Percentiles rank a stretch among this genome's conserved stretches.
Conservation (phyloP, 2,113 vertebrate genomes). For the Balaeniceps rex region DNA sequence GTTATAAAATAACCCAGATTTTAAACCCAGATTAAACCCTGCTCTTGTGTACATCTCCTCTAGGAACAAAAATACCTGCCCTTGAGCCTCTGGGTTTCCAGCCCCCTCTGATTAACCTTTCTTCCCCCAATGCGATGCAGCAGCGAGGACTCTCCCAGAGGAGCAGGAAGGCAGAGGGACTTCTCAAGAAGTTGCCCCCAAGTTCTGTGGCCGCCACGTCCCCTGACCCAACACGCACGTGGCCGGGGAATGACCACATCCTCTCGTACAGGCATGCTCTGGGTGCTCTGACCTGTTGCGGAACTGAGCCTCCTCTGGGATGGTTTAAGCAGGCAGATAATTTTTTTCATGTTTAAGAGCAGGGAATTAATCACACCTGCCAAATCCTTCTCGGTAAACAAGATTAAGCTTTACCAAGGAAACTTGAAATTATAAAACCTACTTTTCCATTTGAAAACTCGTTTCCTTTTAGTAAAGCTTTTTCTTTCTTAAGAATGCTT, state of each 20-base stretch:
- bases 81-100: background rate
- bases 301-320: background rate
- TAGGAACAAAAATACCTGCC: background rate
- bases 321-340: background rate
- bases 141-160: background rate
- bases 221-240: accelerated
- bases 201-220: background rate
- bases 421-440: background rate
- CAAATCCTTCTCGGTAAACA: background rate
- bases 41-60: background rate
- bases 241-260: background rate
- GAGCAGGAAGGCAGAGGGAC: background rate
- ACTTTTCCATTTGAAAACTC: background rate
- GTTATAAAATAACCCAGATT: constrained; percentile 9
- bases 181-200: background rate
- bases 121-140: accelerated
- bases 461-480: background rate
- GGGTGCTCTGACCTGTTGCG: background rate
- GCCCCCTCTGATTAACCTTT: background rate
- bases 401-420: background rate
- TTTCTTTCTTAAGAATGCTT: accelerated
- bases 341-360: background rate
- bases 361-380: background rate
- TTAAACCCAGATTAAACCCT: background rate
- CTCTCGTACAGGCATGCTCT: background rate